Conservation (phyloP, 92 coral and sea anemone genomes). For the Siderastrea radians region DNA sequence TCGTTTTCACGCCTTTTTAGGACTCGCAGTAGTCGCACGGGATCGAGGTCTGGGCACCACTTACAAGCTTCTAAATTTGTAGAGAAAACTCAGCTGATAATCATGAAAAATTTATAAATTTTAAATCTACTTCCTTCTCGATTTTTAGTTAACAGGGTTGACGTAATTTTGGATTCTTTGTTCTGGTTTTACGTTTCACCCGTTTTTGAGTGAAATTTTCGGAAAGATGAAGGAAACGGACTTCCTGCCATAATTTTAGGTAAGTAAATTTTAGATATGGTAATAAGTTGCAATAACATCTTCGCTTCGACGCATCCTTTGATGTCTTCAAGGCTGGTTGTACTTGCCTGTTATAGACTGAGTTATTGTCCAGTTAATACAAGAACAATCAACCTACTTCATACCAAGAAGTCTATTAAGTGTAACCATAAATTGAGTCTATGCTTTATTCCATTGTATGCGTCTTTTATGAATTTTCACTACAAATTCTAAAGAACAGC, state of each 20-base stretch:
- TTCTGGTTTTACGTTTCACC: constrained; percentile 14
- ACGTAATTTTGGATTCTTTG: constrained; percentile 33
- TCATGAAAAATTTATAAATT: constrained; percentile 43
- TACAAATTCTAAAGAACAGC: not conserved
- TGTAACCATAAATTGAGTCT: not conserved
- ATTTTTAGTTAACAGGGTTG: constrained; percentile 26
- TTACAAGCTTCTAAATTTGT: constrained; percentile 7
- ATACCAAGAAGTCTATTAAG: too few relatives aligned
- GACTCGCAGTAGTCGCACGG: not conserved
- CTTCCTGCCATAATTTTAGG: constrained; percentile 5
- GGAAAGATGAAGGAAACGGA: constrained; percentile 17
- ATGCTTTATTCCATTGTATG: not conserved
- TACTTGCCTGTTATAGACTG: not conserved
- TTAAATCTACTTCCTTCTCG: constrained; percentile 14
- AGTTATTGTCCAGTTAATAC: not conserved
- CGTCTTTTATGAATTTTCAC: not conserved
- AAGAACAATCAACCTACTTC: not conserved
- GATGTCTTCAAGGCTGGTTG: not conserved
- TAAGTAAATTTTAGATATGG: not conserved
- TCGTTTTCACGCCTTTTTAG: constrained; percentile 28
- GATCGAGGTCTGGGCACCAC: constrained; percentile 14
- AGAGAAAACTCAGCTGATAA: constrained; percentile 18
- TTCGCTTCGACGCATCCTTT: not conserved
- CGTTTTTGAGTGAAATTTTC: not conserved
- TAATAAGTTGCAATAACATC: not conserved